Evolutionary conservation across 2,888 invertebrate genomes (phyloP), one percentile per base, ranked within the genome.

Genomic region (Synanthedon formicaeformis): DNA sequence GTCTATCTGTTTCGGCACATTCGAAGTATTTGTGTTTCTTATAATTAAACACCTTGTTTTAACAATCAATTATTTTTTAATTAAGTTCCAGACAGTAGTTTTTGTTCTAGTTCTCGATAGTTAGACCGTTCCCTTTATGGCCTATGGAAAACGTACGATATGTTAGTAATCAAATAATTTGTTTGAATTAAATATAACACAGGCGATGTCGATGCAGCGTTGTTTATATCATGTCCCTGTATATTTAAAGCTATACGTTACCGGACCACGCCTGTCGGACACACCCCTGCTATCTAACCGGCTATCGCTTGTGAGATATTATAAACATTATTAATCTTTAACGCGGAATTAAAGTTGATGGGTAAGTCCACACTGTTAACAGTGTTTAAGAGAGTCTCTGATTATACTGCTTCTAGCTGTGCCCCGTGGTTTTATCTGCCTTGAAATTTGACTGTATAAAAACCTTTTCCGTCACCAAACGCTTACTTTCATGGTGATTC

Each of bases 211-310:
- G 61, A 59, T 57, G 58, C 60, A 54, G 59, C 60, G 73, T 77
- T 76, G 73, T 75, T 75, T 78, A 74, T 78, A 45, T 73, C 41
- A 13, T 45, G 41, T 45, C 54, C n/a, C 52, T 66, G 67, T 71
- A 67, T 69, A 69, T 61, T 73, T 64, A 64, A 61, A 63, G 67
- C 63, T 69, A 63, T 71, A 68, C 65, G 69, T 64, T 67, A 64
- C 67, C 58, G 64, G 69, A 58, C 74, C 66, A 81, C 84, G 82
- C 86, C 84, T 65, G 66, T 51, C 53, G 56, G 76, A 67, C 81
- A 81, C 86, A 70, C 86, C 85, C 72, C 67, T 60, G 50, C 52
- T 71, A 75, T 80, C 76, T 67, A 60, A 61, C 60, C 63, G 59
- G 64, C 63, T 73, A 78, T 80, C 77, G 45, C 57, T 61, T 55